Evolutionary conservation across 2,888 invertebrate genomes (phyloP), one percentile per base, ranked within the genome.

Genomic region (Lasius fuliginosus): DNA sequence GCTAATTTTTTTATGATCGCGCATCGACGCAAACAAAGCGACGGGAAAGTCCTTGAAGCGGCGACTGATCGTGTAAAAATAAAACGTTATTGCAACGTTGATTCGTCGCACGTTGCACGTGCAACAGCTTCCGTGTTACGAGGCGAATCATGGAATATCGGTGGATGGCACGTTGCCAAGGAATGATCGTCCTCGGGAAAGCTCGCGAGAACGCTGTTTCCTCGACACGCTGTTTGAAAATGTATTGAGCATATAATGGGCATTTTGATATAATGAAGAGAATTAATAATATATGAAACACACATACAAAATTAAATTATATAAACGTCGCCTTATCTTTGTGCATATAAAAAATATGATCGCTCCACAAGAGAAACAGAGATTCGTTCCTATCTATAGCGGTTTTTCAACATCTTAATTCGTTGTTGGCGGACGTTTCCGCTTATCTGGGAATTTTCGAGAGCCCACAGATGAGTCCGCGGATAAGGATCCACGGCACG

Each of bases 401-500:
- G 40, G 8, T 83, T 68, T 77, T 58, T 65, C 27, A 83, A 58
- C 64, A 9, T 56, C 81, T 56, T 58, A 46, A 82, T 49, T 58
- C 36, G 56, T 65, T 33, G 56, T 18, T n/a, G 40, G n/a, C 69
- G 15, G 49, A 71, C 73, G 23, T 69, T 33, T 69, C 23, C 46
- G 60, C 40, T 81, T 81, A 81, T 81, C 79, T 60, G 18, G 2
- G n/a, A 60, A 46, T 33, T 71, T 36, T 71, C 23, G 30, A 53
- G 62, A 64, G n/a, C 27, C 46, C 27, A 27, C 27, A 62, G 36
- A 65, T 82, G 60, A 68, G 27, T 30, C 60, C 8, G 30, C 18
- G 64, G 60, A 84, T 67, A 82, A 71, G 53, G 1, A 79, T 75
- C 76, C 58, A 68, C 81, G 86, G 87, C 87, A 88, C 87, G 76